Base-by-base conservation (phyloP, 2,797 vertebrate genomes). In the Lithobates sylvaticus region DNA sequence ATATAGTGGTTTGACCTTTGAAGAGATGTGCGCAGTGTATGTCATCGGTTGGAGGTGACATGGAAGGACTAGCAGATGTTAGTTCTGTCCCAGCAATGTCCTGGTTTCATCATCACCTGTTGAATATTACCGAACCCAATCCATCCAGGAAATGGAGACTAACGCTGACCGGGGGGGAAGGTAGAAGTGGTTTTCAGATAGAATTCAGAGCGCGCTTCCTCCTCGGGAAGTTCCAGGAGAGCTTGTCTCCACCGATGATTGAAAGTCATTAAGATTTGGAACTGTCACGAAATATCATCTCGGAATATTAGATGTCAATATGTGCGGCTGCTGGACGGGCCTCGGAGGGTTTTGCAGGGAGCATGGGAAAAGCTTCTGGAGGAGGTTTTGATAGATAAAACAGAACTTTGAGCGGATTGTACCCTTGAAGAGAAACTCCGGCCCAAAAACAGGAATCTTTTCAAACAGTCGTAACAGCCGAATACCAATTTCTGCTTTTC, bases 151-250 rank as follows among this genome's bases (percentile, higher is more conserved):
- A 74, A 85, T 65, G 21, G 27, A 79, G 69, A 26, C 70, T 69
- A 69, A 70, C 68, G 64, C 39, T 65, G 42, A 69, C 29, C 50
- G 71, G 69, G 79, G n/a, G n/a, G 34, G 29, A 29, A 78, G 58
- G 27, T 73, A 32, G 47, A 81, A 80, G 54, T 32, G 61, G 39
- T 68, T 78, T 23, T 39, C 84, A 80, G 58, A 80, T 67, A 75
- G 39, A 69, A 75, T 80, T 80, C 44, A 80, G 77, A 21, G 29
- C 23, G 26, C 1, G 29, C 42, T 67, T 74, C 84, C 77, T 68
- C 84, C 70, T 47, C 76, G 73, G 84, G 84, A 85, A 85, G 84
- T 71, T 64, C 67, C 34, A 47, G 76, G 50, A 34, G 44, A 68
- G 58, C 27, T 61, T 58, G 27, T 58, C 77, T 78, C 26, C 54